Conservation (phyloP, 2,888 invertebrate species). For the Endotricha flammealis region DNA sequence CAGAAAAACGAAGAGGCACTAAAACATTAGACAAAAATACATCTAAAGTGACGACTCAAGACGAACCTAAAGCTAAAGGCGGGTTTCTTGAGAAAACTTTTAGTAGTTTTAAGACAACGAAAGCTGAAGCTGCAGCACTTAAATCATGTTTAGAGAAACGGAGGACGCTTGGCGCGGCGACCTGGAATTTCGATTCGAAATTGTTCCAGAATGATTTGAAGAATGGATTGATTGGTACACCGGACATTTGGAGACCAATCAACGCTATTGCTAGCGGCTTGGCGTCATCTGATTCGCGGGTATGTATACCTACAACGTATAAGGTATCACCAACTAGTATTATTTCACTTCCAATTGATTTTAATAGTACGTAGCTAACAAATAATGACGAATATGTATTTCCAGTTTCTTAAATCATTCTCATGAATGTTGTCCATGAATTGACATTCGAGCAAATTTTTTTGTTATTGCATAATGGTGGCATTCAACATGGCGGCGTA, state of each 20-base stretch:
- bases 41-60: slow-evolving; percentile 58
- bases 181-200: slow-evolving; percentile 82
- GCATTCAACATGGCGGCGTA: too few relatives aligned
- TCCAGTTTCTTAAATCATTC: too few relatives aligned
- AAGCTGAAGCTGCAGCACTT: slow-evolving; percentile 60
- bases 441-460: too few relatives aligned
- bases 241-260: slow-evolving; percentile 84
- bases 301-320: slow-evolving; percentile 36
- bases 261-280: slow-evolving; percentile 82
- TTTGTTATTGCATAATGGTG: too few relatives aligned
- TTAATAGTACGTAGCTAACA: background rate
- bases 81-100: slow-evolving; percentile 73
- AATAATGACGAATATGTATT: too few relatives aligned
- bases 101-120: slow-evolving; percentile 65
- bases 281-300: slow-evolving; percentile 69
- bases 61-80: slow-evolving; percentile 67
- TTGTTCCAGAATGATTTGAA: slow-evolving; percentile 80
- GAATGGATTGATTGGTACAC: slow-evolving; percentile 80
- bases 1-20: slow-evolving; percentile 52
- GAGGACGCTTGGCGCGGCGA: slow-evolving; percentile 82
- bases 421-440: too few relatives aligned
- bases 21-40: slow-evolving; percentile 55
- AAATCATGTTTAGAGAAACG: slow-evolving; percentile 79
- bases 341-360: background rate
- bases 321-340: background rate